These are phyloP conservation scores for Cichlasoma orientale DNA, from an alignment of 2,797 vertebrate species.

Conservation along the genomic window DNA sequence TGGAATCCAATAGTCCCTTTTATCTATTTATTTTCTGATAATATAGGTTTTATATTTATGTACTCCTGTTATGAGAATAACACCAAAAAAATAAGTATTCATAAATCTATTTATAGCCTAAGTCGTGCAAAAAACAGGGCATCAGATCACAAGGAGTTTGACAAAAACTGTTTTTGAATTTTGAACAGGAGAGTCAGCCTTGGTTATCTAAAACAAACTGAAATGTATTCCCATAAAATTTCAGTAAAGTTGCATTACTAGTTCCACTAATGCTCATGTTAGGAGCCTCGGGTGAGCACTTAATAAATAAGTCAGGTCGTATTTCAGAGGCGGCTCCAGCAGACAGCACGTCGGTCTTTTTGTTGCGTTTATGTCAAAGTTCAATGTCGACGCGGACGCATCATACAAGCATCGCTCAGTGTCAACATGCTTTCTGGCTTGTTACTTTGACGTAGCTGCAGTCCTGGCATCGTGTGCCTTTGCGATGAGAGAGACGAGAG, in stretches of 20 bases:
- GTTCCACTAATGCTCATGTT: neutral
- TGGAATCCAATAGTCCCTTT: neutral
- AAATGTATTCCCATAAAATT: neutral
- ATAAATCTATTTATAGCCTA: neutral
- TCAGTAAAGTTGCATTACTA: neutral
- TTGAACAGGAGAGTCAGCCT: neutral
- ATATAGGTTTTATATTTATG: neutral
- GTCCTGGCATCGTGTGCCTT: constrained; percentile 8
- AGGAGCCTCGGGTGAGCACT: neutral
- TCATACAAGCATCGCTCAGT: constrained; percentile 11
- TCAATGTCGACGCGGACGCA: neutral
- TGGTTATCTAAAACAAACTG: neutral
- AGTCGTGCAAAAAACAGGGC: neutral
- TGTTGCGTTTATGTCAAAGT: neutral
- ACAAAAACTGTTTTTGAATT: neutral
- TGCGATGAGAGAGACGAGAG: constrained; percentile 23
- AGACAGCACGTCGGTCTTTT: neutral
- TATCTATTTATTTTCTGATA: neutral
- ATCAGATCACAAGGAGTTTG: neutral
- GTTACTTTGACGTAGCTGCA: constrained; percentile 8
- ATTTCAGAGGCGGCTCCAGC: neutral
- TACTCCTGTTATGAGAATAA: neutral
- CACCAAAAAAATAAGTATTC: no score
- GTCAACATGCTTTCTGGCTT: constrained; percentile 17
- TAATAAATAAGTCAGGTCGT: neutral